Base-by-base conservation (phyloP, 2,888 invertebrate genomes). In the Clepsis dumicolana region DNA sequence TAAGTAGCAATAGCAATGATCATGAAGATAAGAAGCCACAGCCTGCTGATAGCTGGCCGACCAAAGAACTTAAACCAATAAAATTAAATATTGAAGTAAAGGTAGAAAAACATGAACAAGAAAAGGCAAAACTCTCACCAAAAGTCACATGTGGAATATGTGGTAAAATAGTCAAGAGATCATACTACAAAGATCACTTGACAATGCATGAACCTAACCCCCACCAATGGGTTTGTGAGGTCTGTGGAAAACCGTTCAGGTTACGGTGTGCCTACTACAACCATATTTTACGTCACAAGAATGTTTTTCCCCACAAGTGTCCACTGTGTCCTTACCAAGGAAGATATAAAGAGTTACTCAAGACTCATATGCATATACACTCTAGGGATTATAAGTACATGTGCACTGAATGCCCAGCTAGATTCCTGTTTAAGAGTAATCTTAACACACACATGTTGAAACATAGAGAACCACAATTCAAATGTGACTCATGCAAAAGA, bases 361-460 rank as follows among this genome's bases (percentile, higher is more conserved):
- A 83, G 73, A 86, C 80, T 2, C 88, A 88, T 44, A 83, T 87
- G 83, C 74, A 81, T 1, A 86, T 82, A 24, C 88, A 88, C 59
- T 83, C 86, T 8, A 83, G 84, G 0, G 86, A 87, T 62, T 86
- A 87, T 48, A 74, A 82, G 62, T 88, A 86, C 59, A 86, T 87
- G 84, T 88, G 88, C 64, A 86, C 86, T 2, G 88, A 87, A 76
- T 88, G 88, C 63, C 86, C 87, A 0, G 86, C 86, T 0, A 75
- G 84, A 64, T 88, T 88, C 65, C 70, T 86, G n/a, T 84, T 84
- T 60, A 86, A 84, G 71, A 87, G 87, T 69, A 88, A 88, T 73
- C 73, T 88, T n/a, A 88, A 87, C 41, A 86, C 82, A 56, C 88
- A 88, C 50, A 81, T 84, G 80, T 69, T 83, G 0, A 88, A 83